These are phyloP conservation scores for Pandion haliaetus DNA, from an alignment of 2,113 vertebrate species.

Conservation along the genomic window DNA sequence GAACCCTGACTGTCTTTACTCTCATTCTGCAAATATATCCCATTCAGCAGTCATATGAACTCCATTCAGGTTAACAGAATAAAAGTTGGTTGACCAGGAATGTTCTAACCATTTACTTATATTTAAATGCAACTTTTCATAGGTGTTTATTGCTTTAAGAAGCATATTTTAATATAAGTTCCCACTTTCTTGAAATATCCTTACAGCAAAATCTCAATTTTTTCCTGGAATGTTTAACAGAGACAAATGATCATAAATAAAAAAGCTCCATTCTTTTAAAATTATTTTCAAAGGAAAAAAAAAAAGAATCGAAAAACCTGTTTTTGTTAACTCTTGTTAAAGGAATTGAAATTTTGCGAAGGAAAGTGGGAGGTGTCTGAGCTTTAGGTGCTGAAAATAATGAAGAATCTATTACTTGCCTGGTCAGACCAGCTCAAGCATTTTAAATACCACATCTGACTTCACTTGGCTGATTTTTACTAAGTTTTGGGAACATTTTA, in stretches of 20 bases:
- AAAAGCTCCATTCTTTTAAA: not conserved
- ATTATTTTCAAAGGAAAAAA: not conserved
- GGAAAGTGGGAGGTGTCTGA: not conserved
- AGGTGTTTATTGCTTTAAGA: not conserved
- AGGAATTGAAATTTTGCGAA: not conserved
- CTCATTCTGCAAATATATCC: not conserved
- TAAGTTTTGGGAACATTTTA: not conserved
- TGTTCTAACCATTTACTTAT: not conserved
- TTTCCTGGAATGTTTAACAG: not conserved
- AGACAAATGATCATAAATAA: not conserved
- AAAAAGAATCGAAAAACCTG: rapidly evolving
- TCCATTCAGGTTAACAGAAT: not conserved
- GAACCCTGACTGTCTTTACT: not conserved
- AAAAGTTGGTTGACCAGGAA: not conserved
- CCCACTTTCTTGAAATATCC: not conserved
- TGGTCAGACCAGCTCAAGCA: not conserved
- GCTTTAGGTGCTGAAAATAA: not conserved
- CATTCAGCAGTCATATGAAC: not conserved
- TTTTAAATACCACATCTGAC: not conserved
- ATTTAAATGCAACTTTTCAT: not conserved
- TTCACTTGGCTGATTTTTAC: not conserved
- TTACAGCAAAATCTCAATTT: not conserved
- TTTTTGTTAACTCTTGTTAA: not conserved
- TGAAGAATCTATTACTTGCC: not conserved
- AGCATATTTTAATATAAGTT: not conserved